Evolutionary conservation across 2,113 vertebrate genomes (phyloP).

Genomic region (Mixornis gularis): DNA sequence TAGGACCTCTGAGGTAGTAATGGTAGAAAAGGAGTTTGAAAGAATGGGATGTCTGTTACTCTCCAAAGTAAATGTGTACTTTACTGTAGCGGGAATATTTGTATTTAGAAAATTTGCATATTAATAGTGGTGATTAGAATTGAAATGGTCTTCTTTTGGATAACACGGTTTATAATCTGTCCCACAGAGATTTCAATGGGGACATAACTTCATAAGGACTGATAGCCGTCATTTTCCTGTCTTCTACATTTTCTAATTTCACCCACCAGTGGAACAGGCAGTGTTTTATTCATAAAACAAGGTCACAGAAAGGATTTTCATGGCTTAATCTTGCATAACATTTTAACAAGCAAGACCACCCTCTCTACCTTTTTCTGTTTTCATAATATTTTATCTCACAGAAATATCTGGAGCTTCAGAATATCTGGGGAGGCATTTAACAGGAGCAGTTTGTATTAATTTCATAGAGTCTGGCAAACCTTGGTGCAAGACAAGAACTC

Average conservation of each 20-base stretch:
- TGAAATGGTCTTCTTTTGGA: neutral
- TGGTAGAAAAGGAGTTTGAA: neutral
- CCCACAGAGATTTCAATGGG: neutral
- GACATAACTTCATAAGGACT: neutral
- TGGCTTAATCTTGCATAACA: constrained; percentile 18
- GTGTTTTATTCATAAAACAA: constrained; percentile 11
- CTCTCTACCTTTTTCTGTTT: neutral
- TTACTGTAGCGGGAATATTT: neutral
- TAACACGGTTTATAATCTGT: neutral
- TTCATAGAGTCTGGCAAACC: neutral
- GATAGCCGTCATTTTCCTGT: neutral
- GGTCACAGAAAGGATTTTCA: constrained; percentile 8
- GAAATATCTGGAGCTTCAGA: neutral
- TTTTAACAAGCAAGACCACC: constrained; percentile 10
- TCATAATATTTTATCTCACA: neutral
- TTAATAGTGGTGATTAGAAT: neutral
- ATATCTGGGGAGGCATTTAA: neutral
- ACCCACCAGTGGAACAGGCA: neutral
- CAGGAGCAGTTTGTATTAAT: neutral
- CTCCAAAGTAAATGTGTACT: neutral
- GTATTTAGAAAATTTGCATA: neutral
- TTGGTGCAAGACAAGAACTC: neutral
- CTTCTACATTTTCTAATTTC: constrained; percentile 29
- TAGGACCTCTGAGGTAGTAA: neutral
- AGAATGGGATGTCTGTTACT: neutral